phyloP scores from a whole-genome alignment of 2,797 vertebrate genomes.

The Pangasius larnaudii region DNA sequence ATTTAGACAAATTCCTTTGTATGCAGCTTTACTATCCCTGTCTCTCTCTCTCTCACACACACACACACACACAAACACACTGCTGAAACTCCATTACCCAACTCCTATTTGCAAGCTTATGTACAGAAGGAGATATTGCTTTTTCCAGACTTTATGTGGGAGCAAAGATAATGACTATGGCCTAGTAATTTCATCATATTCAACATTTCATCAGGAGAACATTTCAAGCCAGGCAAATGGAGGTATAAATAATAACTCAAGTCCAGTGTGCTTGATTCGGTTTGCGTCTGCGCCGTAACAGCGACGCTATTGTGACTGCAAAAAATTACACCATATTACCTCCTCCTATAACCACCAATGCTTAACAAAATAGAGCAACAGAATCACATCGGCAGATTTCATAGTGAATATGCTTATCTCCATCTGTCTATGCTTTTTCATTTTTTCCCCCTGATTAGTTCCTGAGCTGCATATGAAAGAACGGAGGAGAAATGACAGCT shows the following conservation, averaged over 20 bases:
- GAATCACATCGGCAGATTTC: neutral
- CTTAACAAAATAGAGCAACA: constrained; percentile 4
- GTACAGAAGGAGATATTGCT: constrained; percentile 9
- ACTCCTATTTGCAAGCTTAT: constrained; percentile 42
- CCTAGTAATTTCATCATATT: constrained; percentile 33
- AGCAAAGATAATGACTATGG: constrained; percentile 27
- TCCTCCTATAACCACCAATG: neutral
- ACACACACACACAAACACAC: neutral
- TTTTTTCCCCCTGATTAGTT: constrained; percentile 28
- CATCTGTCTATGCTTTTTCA: neutral
- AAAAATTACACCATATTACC: constrained; percentile 3
- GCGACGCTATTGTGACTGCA: neutral
- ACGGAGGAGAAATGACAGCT: neutral
- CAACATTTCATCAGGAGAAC: constrained; percentile 30
- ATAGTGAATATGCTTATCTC: constrained; percentile 4
- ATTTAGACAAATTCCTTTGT: constrained; percentile 34
- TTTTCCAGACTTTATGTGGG: constrained; percentile 10
- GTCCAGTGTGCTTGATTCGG: constrained; percentile 5
- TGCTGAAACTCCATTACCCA: constrained; percentile 41
- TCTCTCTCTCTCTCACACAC: neutral
- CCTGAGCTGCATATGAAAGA: constrained; percentile 1
- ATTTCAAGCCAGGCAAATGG: constrained; percentile 16
- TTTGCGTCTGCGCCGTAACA: neutral
- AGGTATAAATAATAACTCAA: constrained; percentile 34
- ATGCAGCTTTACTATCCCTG: constrained; percentile 18